A percentile compares a stretch with the other conserved stretches of the same genome.
phyloP scores from a whole-genome alignment of 2,797 vertebrate species.

The Clarias platycephalus region DNA sequence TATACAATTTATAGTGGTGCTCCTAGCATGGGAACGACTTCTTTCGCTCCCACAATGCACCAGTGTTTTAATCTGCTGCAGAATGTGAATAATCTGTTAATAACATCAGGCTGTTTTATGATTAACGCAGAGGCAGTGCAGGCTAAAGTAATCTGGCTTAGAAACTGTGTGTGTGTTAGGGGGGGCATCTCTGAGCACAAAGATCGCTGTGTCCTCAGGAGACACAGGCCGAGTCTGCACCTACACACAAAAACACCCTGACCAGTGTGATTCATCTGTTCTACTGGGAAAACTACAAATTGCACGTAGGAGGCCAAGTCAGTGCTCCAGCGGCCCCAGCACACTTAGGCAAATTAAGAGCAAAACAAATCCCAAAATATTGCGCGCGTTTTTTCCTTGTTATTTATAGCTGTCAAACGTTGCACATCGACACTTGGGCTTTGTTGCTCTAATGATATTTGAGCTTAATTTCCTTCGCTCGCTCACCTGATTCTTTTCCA shows the following conservation, averaged over 20 bases:
- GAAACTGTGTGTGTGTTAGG: constrained; percentile 42
- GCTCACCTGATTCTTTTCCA: constrained; percentile 31
- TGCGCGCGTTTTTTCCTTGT: constrained; percentile 19
- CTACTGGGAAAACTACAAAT: constrained; percentile 61
- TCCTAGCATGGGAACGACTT: constrained; percentile 39
- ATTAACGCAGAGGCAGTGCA: constrained; percentile 63
- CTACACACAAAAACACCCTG: constrained; percentile 28
- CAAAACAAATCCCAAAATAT: constrained; percentile 52
- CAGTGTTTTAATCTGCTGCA: constrained; percentile 74
- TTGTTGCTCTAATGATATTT: neutral
- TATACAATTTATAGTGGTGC: constrained; percentile 8
- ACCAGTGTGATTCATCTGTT: constrained; percentile 52
- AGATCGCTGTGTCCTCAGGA: constrained; percentile 63
- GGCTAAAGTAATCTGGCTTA: constrained; percentile 56
- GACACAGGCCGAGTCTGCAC: constrained; percentile 53
- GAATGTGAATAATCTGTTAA: constrained; percentile 80
- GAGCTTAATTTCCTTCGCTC: neutral
- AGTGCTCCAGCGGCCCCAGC: constrained; percentile 35
- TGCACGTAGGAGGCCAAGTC: constrained; percentile 49
- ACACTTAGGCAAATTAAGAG: constrained; percentile 55
- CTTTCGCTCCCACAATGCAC: constrained; percentile 19
- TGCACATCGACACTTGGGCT: constrained; percentile 1
- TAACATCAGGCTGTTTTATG: constrained; percentile 72
- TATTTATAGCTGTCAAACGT: constrained; percentile 62
- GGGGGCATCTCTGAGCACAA: constrained; percentile 56